Evolutionary conservation across 2,113 vertebrate genomes (phyloP).

Genomic region (Neolamprologus modestus): DNA sequence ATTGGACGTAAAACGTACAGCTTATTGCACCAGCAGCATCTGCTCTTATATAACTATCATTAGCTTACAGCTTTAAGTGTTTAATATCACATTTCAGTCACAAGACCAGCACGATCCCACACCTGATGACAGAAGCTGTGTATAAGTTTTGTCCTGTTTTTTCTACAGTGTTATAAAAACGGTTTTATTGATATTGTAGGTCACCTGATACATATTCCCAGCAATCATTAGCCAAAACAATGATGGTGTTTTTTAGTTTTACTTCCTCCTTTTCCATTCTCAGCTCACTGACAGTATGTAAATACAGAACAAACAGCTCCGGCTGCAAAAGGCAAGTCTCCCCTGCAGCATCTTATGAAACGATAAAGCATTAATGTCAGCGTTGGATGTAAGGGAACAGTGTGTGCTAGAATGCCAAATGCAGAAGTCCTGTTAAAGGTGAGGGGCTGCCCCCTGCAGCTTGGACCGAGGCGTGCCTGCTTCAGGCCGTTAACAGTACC

Average conservation of each 20-base stretch:
- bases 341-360: not conserved
- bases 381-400: not conserved
- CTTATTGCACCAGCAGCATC: too few species aligned
- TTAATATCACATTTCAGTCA: not conserved
- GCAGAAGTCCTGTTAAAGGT: not conserved
- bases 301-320: not conserved
- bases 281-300: not conserved
- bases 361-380: not conserved
- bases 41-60: too few species aligned
- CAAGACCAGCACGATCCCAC: fast-evolving
- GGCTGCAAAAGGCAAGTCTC: not conserved
- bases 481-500: not conserved
- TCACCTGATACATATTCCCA: not conserved
- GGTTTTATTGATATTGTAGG: not conserved
- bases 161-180: not conserved
- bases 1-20: too few species aligned
- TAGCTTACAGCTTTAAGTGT: too few species aligned
- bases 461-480: not conserved
- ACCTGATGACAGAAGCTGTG: not conserved
- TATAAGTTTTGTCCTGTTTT: not conserved
- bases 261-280: not conserved
- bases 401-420: not conserved
- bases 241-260: not conserved
- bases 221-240: not conserved
- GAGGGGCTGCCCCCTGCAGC: constrained; percentile 31